A percentile compares a stretch with the other conserved stretches of the same genome.
Evolutionary conservation across 2,797 vertebrate genomes (phyloP).

Genomic region (Brachyalestes nurse): DNA sequence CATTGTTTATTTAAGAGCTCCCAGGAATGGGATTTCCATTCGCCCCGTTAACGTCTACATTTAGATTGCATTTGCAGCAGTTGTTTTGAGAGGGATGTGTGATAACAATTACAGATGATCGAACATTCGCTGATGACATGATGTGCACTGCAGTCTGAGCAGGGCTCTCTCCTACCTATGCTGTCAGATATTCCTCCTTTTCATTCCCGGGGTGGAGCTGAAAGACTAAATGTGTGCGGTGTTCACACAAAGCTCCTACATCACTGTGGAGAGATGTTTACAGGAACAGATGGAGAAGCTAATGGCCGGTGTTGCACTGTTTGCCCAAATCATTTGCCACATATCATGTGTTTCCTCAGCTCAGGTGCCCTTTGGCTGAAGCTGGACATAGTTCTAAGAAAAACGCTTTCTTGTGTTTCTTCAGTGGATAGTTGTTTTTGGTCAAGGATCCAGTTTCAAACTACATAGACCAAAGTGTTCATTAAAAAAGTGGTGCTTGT

Average conservation of each 20-base stretch:
- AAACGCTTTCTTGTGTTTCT: slow-evolving; percentile 22
- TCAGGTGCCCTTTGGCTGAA: slow-evolving; percentile 23
- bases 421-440: not conserved
- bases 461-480: not conserved
- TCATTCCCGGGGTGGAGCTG: slow-evolving; percentile 56
- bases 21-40: slow-evolving; percentile 77
- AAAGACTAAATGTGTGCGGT: slow-evolving; percentile 42
- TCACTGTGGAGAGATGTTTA: slow-evolving; percentile 9
- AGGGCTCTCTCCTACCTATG: slow-evolving; percentile 12
- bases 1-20: slow-evolving; percentile 81
- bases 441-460: not conserved
- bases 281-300: slow-evolving; percentile 46
- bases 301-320: slow-evolving; percentile 19
- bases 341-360: slow-evolving; percentile 29
- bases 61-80: slow-evolving; percentile 68
- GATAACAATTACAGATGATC: slow-evolving; percentile 79
- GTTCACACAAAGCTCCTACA: slow-evolving; percentile 20
- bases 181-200: slow-evolving; percentile 16
- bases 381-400: slow-evolving; percentile 15
- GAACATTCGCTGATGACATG: slow-evolving; percentile 56
- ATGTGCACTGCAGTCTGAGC: slow-evolving; percentile 57
- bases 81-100: slow-evolving; percentile 66
- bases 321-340: slow-evolving; percentile 32
- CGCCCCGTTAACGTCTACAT: slow-evolving; percentile 64
- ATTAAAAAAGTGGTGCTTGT: not conserved